These are phyloP conservation scores for Dicycla oo DNA, from an alignment of 2,888 invertebrate species.

Conservation along the genomic window DNA sequence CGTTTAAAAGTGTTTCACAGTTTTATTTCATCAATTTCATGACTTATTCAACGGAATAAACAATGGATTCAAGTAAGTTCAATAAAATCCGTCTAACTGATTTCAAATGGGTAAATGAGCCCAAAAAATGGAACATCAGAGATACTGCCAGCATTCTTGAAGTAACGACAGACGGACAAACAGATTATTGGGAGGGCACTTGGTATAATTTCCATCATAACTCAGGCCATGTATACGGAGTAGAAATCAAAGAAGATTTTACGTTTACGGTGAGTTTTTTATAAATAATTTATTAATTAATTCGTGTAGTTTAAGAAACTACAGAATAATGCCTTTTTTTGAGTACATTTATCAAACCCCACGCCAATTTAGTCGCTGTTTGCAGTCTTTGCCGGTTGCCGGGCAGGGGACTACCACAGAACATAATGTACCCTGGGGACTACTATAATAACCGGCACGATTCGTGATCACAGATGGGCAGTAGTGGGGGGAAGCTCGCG, in stretches of 20 bases:
- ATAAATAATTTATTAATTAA: background rate
- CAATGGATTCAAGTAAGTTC: slow-evolving; percentile 55
- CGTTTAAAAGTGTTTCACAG: background rate
- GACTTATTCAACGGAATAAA: slow-evolving; percentile 1
- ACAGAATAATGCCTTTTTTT: no score
- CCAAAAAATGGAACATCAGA: slow-evolving; percentile 72
- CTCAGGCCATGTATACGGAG: slow-evolving; percentile 79
- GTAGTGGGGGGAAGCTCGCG: no score
- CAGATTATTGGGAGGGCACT: slow-evolving; percentile 85
- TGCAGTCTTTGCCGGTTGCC: no score
- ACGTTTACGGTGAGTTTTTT: slow-evolving; percentile 74
- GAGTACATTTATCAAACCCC: background rate
- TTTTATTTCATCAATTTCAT: background rate
- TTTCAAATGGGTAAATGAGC: slow-evolving; percentile 82
- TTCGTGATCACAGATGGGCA: no score
- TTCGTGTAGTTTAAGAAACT: background rate
- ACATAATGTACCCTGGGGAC: no score
- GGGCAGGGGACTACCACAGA: no score
- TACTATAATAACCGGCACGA: no score
- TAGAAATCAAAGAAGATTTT: slow-evolving; percentile 77
- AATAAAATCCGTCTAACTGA: slow-evolving; percentile 53
- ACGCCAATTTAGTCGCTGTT: background rate
- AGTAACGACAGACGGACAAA: slow-evolving; percentile 77
- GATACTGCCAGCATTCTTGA: slow-evolving; percentile 65
- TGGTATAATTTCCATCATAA: slow-evolving; percentile 79